These are phyloP conservation scores for Pedetes capensis DNA, from an alignment of 2,113 vertebrate genomes.

Conservation along the genomic window DNA sequence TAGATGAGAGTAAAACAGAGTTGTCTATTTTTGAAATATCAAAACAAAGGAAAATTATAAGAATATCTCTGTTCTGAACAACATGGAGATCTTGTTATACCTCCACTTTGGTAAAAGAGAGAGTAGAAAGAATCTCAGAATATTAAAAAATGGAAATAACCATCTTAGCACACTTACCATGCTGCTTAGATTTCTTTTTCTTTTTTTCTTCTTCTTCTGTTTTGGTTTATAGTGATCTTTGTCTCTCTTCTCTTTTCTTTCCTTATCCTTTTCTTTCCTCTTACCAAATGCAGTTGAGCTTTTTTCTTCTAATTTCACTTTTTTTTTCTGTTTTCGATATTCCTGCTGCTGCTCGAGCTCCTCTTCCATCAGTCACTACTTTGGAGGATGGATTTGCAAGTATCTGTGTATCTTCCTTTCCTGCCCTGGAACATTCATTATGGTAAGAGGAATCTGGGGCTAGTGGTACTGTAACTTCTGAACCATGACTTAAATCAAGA, in stretches of 20 bases:
- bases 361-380: constrained; percentile 81
- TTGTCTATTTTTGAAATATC: not conserved
- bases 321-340: constrained; percentile 87
- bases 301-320: constrained; percentile 90
- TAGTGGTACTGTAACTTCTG: constrained; percentile 77
- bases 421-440: constrained; percentile 80
- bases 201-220: constrained; percentile 95
- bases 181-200: constrained; percentile 92
- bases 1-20: not conserved
- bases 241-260: constrained; percentile 89
- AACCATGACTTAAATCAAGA: constrained; percentile 85
- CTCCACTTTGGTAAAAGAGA: not conserved
- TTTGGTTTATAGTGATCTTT: constrained; percentile 90
- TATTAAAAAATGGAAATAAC: not conserved
- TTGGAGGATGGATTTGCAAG: constrained; percentile 82
- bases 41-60: not conserved
- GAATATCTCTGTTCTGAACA: not conserved
- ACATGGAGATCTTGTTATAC: not conserved
- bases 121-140: not conserved
- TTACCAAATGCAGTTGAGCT: constrained; percentile 86
- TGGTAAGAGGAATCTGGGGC: constrained; percentile 76
- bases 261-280: constrained; percentile 90
- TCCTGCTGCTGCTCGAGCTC: constrained; percentile 83
- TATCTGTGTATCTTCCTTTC: constrained; percentile 83
- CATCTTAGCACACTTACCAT: constrained; percentile 79